Conservation (phyloP, 1,140 invertebrate genomes). For the Drosophila kanapiae region DNA sequence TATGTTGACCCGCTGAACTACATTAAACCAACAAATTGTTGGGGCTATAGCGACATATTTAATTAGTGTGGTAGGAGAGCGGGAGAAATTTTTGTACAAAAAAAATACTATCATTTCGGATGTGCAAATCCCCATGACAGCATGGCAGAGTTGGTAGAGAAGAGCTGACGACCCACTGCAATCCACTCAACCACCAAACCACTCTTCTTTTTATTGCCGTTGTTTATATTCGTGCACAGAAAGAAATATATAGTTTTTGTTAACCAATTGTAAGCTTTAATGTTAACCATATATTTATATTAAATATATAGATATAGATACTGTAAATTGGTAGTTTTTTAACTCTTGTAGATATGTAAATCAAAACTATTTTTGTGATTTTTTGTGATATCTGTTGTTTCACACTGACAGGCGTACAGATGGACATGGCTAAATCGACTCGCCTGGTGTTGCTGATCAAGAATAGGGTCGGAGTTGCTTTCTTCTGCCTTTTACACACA, state of each 20-base stretch:
- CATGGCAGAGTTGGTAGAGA: neutral
- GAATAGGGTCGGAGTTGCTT: too few relatives aligned
- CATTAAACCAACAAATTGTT: slow-evolving; percentile 25
- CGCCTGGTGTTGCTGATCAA: too few relatives aligned
- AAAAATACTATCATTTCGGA: slow-evolving; percentile 14
- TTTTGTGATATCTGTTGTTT: too few relatives aligned
- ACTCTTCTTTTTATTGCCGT: slow-evolving; percentile 40
- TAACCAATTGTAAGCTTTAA: neutral
- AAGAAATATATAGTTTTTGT: neutral
- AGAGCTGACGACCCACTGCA: slow-evolving; percentile 20
- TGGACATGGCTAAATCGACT: too few relatives aligned
- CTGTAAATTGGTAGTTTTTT: too few relatives aligned
- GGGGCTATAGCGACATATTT: slow-evolving; percentile 26
- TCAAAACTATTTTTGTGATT: too few relatives aligned
- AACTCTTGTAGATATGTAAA: too few relatives aligned
- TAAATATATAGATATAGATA: neutral
- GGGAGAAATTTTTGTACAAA: slow-evolving; percentile 28
- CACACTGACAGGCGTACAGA: too few relatives aligned
- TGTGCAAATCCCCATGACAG: slow-evolving; percentile 45
- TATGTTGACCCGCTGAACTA: slow-evolving; percentile 44
- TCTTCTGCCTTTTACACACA: too few relatives aligned
- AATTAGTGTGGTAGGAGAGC: slow-evolving; percentile 24
- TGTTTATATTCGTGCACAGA: slow-evolving; percentile 3
- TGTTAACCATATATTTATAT: neutral
- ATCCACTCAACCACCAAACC: slow-evolving; percentile 36